Percentiles rank a stretch among this genome's conserved stretches.
Evolutionary conservation across 2,113 vertebrate genomes (phyloP).

Genomic region (Vidua macroura): DNA sequence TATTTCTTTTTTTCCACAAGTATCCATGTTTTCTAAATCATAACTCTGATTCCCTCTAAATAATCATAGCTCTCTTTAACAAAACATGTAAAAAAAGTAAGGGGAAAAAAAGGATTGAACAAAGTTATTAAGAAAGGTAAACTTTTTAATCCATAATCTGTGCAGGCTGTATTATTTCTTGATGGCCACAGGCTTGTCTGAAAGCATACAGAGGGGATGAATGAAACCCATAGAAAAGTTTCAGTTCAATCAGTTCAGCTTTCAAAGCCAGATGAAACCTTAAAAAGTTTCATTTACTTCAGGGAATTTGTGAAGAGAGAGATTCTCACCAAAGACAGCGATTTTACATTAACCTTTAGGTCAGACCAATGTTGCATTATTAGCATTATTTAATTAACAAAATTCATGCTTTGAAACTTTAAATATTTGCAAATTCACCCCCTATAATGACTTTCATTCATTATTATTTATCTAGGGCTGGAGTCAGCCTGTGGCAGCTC

Average conservation of each 20-base stretch:
- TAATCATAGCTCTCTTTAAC: not conserved
- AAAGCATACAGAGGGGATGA: not conserved
- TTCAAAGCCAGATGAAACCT: conserved; percentile 28
- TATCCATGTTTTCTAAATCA: not conserved
- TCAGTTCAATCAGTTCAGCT: not conserved
- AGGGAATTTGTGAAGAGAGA: conserved; percentile 20
- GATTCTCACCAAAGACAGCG: not conserved
- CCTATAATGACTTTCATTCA: conserved; percentile 51
- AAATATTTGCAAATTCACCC: conserved; percentile 63
- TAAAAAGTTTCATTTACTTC: conserved; percentile 17
- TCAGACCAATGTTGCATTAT: conserved; percentile 15
- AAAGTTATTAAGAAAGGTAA: not conserved
- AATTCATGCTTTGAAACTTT: conserved; percentile 46
- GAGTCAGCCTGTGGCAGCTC: conserved; percentile 24
- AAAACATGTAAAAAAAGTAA: not conserved
- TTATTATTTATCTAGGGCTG: conserved; percentile 45
- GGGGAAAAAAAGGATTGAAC: not conserved
- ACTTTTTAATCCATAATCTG: not conserved
- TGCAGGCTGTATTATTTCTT: not conserved
- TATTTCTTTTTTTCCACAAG: not conserved
- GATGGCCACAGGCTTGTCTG: not conserved
- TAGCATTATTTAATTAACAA: conserved; percentile 59
- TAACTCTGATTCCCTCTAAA: not conserved
- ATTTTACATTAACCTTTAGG: conserved; percentile 53
- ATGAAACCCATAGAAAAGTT: conserved; percentile 16